Conservation (phyloP, 2,888 invertebrate genomes). For the Apotomis betuletana region DNA sequence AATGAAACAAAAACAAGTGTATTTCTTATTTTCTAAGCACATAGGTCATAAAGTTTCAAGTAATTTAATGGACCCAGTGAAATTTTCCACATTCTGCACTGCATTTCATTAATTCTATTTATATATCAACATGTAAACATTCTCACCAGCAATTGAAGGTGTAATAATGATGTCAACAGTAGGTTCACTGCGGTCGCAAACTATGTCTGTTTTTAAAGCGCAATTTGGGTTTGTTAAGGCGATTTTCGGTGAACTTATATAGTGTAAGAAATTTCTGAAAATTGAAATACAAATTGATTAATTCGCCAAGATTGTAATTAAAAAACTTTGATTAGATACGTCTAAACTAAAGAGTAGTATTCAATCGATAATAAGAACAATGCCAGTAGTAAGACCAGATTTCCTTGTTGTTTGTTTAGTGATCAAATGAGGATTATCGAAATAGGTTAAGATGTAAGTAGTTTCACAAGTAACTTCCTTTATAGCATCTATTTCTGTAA, state of each 20-base stretch:
- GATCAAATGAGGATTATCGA: not conserved
- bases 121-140: not conserved
- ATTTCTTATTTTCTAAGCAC: no score
- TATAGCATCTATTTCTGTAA: not conserved
- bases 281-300: constrained; percentile 14
- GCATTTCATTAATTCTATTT: not conserved
- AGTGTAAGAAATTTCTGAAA: constrained; percentile 88
- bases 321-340: no score
- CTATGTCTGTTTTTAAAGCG: constrained; percentile 88
- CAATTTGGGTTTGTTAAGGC: constrained; percentile 89
- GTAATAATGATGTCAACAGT: constrained; percentile 83
- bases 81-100: not conserved
- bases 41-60: no score
- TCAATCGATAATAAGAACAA: no score
- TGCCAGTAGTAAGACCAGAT: no score
- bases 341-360: no score
- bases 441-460: not conserved
- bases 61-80: no score
- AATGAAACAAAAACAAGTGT: no score
- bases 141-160: constrained; percentile 82
- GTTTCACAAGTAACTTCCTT: not conserved
- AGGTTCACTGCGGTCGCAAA: constrained; percentile 91
- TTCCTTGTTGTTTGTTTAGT: no score
- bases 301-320: no score
- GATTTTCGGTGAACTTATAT: constrained; percentile 87